Evolutionary conservation across 2,888 invertebrate species (phyloP).

Genomic region (Oscheius sp.): DNA sequence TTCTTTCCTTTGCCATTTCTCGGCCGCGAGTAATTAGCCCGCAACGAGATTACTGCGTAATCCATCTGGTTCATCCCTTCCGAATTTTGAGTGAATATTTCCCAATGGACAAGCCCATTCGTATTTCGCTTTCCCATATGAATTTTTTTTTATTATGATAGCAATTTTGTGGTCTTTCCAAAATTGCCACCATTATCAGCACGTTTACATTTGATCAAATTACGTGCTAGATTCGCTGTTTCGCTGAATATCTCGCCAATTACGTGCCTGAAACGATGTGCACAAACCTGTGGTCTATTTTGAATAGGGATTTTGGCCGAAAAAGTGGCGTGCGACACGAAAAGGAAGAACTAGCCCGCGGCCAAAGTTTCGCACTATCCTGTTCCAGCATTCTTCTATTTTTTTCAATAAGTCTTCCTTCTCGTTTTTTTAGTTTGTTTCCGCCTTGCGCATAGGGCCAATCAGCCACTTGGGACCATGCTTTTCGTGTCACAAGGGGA

Average conservation of each 20-base stretch:
- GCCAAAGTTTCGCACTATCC: not conserved
- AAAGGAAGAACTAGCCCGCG: constrained; percentile 13
- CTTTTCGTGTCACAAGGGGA: constrained; percentile 1
- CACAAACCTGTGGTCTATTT: not conserved
- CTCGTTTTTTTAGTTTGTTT: not conserved
- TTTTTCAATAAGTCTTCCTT: not conserved
- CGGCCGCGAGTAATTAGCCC: not conserved
- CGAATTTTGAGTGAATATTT: constrained; percentile 15
- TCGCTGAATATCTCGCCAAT: not conserved
- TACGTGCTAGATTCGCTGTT: not conserved
- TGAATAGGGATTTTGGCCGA: constrained; percentile 20
- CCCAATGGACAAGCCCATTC: not conserved
- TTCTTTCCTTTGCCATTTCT: no score
- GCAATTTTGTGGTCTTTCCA: no score
- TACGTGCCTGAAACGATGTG: not conserved
- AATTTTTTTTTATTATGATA: not conserved
- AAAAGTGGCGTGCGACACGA: constrained; percentile 10
- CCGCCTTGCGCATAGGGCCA: not conserved
- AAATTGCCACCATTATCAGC: no score
- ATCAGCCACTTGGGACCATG: constrained; percentile 26
- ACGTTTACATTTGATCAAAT: no score
- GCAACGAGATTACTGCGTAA: constrained; percentile 23
- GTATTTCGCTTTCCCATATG: not conserved
- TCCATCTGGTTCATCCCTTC: not conserved
- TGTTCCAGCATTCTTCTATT: not conserved